These are phyloP conservation scores for Trichopria drosophilae DNA, from an alignment of 2,888 invertebrate species.

Conservation along the genomic window DNA sequence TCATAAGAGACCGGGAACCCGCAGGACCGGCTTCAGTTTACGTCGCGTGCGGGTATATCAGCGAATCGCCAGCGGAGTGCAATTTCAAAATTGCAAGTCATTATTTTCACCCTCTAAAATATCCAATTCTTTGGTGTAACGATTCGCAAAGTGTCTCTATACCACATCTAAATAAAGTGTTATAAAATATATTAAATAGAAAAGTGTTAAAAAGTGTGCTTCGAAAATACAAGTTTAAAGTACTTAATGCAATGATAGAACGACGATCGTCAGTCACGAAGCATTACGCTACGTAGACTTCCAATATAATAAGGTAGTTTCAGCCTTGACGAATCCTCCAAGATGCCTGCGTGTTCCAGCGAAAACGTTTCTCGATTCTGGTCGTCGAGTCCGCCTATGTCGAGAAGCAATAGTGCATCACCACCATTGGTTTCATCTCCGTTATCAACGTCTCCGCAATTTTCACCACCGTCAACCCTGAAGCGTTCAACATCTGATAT, in stretches of 20 bases:
- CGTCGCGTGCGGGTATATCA: conserved; percentile 46
- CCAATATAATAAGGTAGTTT: no score
- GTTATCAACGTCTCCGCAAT: conserved; percentile 64
- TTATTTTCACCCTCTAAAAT: no score
- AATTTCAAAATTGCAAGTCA: conserved; percentile 5
- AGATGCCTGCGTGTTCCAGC: conserved; percentile 71
- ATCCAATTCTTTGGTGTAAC: no score
- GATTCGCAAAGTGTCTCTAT: no score
- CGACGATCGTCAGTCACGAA: no score
- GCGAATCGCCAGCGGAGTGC: conserved; percentile 32
- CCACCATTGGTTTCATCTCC: conserved; percentile 58
- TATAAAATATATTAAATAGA: no score
- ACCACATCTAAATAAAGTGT: no score
- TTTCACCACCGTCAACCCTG: conserved; percentile 64
- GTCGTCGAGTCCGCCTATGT: conserved; percentile 59
- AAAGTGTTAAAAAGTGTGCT: no score
- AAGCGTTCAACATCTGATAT: conserved; percentile 50
- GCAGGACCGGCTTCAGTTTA: conserved; percentile 48
- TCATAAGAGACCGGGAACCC: conserved; percentile 53
- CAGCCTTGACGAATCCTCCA: no score
- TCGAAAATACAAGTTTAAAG: no score
- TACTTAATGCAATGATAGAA: no score
- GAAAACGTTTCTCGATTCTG: conserved; percentile 66
- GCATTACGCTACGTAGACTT: no score
- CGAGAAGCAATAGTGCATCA: conserved; percentile 63